Conservation (phyloP, 2,888 invertebrate genomes). For the Agrotis segetum region DNA sequence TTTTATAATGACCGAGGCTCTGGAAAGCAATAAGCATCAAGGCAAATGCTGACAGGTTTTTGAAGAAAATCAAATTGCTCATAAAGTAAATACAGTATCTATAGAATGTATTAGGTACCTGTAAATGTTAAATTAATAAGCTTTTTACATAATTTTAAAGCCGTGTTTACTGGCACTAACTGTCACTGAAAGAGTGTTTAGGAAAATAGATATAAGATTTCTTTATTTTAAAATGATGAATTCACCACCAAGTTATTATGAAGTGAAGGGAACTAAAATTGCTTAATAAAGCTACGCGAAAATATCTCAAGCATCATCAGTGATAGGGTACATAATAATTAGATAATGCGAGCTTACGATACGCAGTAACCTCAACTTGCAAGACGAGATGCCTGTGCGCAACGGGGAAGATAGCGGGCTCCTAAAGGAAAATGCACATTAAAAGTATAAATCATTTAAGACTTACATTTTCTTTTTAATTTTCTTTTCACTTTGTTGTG, state of each 20-base stretch:
- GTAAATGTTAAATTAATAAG: too few relatives aligned
- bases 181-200: too few relatives aligned
- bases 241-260: slow-evolving; percentile 1
- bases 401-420: slow-evolving; percentile 66
- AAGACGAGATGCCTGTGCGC: slow-evolving; percentile 63
- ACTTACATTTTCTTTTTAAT: too few relatives aligned
- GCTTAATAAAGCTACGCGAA: slow-evolving; percentile 37
- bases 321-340: slow-evolving; percentile 45
- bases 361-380: slow-evolving; percentile 55
- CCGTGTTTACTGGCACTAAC: too few relatives aligned
- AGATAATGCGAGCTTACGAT: slow-evolving; percentile 47
- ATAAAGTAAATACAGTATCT: too few relatives aligned
- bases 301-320: slow-evolving; percentile 22
- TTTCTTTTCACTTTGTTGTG: too few relatives aligned
- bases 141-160: too few relatives aligned
- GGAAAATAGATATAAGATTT: not conserved
- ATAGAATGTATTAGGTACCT: too few relatives aligned
- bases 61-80: too few relatives aligned
- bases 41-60: too few relatives aligned
- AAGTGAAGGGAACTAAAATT: slow-evolving; percentile 38
- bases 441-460: not conserved
- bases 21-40: too few relatives aligned
- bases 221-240: not conserved
- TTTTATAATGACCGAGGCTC: too few relatives aligned
- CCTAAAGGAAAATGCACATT: slow-evolving; percentile 50